Percentiles rank a stretch among this genome's conserved stretches.
These are phyloP conservation scores for Parochlus steinenii DNA, from an alignment of 2,888 invertebrate genomes.

Conservation along the genomic window DNA sequence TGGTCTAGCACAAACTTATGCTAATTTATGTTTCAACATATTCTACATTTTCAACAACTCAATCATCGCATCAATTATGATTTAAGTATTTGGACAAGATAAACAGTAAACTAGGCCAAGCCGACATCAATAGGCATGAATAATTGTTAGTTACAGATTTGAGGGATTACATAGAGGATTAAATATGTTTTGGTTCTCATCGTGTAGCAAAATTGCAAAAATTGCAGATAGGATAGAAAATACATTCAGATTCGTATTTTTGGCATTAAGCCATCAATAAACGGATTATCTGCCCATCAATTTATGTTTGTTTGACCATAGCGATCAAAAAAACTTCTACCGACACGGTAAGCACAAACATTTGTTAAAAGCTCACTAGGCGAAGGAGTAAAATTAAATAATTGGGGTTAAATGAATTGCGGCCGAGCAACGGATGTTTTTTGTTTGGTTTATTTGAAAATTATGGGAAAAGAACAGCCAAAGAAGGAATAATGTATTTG, in stretches of 20 bases:
- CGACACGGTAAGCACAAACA: background rate
- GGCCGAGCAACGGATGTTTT: slow-evolving; percentile 1
- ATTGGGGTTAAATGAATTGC: background rate
- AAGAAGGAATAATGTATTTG: too few relatives aligned
- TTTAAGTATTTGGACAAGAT: background rate
- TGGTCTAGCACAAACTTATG: too few relatives aligned
- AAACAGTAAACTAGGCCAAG: background rate
- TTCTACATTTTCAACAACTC: background rate
- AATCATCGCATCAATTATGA: too few relatives aligned
- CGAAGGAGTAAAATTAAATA: background rate
- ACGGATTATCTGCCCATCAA: slow-evolving; percentile 12
- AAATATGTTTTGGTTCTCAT: slow-evolving; percentile 10
- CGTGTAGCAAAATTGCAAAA: background rate
- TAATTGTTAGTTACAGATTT: slow-evolving; percentile 4
- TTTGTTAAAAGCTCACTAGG: background rate
- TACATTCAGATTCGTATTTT: background rate
- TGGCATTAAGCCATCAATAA: too few relatives aligned
- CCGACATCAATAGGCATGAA: slow-evolving; percentile 1
- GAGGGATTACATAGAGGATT: slow-evolving; percentile 7
- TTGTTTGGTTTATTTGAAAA: background rate
- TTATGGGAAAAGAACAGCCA: background rate
- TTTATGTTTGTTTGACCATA: slow-evolving; percentile 5
- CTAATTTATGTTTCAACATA: slow-evolving; percentile 6
- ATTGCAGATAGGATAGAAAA: slow-evolving; percentile 2
- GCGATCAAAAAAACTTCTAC: too few relatives aligned